These are phyloP conservation scores for Eonycteris spelaea DNA, from an alignment of 2,113 vertebrate genomes.

Conservation along the genomic window DNA sequence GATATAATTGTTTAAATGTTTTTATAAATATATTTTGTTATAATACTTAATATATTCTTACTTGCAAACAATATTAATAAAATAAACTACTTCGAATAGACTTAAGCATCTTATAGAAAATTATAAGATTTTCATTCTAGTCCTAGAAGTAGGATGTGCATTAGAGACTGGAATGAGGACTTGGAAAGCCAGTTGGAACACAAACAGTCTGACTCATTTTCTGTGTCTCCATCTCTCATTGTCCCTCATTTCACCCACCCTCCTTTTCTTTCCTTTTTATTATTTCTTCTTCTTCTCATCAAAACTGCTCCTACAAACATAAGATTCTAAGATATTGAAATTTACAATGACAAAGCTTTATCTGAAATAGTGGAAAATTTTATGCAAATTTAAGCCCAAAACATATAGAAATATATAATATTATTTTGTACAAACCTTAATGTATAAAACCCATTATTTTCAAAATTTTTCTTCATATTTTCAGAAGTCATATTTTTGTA, in stretches of 20 bases:
- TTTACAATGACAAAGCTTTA: neutral
- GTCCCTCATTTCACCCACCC: neutral
- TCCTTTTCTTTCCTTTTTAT: neutral
- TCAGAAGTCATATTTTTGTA: neutral
- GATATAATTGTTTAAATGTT: neutral
- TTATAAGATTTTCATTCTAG: neutral
- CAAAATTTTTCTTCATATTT: neutral
- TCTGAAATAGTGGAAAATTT: neutral
- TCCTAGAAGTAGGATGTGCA: accelerated
- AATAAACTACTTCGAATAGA: neutral
- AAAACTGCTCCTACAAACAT: neutral
- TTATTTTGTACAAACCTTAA: neutral
- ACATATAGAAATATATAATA: neutral
- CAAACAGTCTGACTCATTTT: neutral
- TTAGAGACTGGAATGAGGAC: neutral
- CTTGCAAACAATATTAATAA: neutral
- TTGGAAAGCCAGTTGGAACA: neutral
- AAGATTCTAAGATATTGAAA: neutral
- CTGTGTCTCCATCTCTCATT: neutral
- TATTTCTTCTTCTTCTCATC: neutral
- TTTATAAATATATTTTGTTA: neutral
- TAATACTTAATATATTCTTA: neutral
- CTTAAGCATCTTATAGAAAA: neutral
- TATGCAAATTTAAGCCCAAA: neutral
- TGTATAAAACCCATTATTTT: neutral